phyloP scores from a whole-genome alignment of 2,888 invertebrate species.

The Rotaria socialis region DNA sequence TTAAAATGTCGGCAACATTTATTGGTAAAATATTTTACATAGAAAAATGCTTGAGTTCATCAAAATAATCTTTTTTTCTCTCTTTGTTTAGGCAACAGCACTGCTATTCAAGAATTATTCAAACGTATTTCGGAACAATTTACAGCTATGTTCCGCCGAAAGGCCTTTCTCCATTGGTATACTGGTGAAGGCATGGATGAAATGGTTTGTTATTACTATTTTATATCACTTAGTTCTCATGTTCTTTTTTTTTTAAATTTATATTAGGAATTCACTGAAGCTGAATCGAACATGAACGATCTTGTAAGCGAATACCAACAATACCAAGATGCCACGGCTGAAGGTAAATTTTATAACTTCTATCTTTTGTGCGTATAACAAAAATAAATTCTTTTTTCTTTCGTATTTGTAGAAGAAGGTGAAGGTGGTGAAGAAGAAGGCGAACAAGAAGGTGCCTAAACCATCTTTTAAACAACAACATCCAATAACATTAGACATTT shows the following conservation, averaged over 20 bases:
- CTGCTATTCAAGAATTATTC: constrained; percentile 58
- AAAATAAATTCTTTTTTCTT: not conserved
- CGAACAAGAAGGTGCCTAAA: constrained; percentile 22
- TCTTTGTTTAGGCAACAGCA: constrained; percentile 52
- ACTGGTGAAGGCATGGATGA: constrained; percentile 96
- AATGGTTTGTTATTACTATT: constrained; percentile 65
- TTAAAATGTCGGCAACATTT: constrained; percentile 86
- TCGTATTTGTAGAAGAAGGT: not conserved
- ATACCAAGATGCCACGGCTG: constrained; percentile 32
- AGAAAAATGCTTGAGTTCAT: not conserved
- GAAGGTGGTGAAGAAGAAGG: constrained; percentile 32
- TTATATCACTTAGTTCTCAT: too few species aligned
- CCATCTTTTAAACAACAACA: not conserved
- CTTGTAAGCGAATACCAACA: not conserved
- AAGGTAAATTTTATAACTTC: not conserved
- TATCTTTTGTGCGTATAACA: not conserved
- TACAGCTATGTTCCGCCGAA: constrained; percentile 83
- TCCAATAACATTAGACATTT: not conserved
- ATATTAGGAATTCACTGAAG: constrained; percentile 5
- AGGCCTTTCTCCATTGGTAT: constrained; percentile 95
- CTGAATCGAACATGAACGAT: constrained; percentile 3
- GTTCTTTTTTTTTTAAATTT: too few species aligned
- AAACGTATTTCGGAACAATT: constrained; percentile 58
- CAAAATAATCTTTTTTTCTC: not conserved
- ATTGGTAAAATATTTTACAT: constrained; percentile 60